These are phyloP conservation scores for Ictidomys tridecemlineatus DNA, from an alignment of 2,113 vertebrate genomes.

Conservation along the genomic window DNA sequence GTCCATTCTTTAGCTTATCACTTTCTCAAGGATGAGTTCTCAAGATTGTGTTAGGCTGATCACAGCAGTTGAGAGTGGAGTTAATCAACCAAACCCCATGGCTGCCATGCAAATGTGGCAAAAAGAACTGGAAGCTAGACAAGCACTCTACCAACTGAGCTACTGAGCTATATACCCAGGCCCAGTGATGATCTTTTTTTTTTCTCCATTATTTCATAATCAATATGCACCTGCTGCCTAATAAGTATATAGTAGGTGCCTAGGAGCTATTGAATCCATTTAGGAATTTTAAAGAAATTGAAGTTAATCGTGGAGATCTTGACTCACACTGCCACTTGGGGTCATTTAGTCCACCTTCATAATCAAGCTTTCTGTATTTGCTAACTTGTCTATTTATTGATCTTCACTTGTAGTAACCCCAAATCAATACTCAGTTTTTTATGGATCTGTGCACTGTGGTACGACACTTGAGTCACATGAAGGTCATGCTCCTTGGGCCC, in stretches of 20 bases:
- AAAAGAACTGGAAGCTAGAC: not conserved
- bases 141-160: too few relatives aligned
- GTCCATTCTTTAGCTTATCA: not conserved
- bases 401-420: not conserved
- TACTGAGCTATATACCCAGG: too few relatives aligned
- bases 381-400: not conserved
- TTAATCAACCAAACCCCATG: not conserved
- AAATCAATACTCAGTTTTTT: not conserved
- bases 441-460: not conserved
- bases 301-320: not conserved
- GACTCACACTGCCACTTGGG: not conserved
- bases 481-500: rapidly evolving
- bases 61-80: not conserved
- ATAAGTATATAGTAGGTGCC: not conserved
- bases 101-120: not conserved
- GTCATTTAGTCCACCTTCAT: too few relatives aligned
- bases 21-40: not conserved
- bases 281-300: not conserved
- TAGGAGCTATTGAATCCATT: not conserved
- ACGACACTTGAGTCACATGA: not conserved
- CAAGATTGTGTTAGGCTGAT: not conserved
- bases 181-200: not conserved
- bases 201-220: not conserved
- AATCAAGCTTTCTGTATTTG: not conserved
- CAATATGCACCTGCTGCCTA: not conserved